Percentiles rank a stretch among this genome's conserved stretches.
Conservation (phyloP, 2,797 vertebrate genomes). For the Okamejei kenojei region DNA sequence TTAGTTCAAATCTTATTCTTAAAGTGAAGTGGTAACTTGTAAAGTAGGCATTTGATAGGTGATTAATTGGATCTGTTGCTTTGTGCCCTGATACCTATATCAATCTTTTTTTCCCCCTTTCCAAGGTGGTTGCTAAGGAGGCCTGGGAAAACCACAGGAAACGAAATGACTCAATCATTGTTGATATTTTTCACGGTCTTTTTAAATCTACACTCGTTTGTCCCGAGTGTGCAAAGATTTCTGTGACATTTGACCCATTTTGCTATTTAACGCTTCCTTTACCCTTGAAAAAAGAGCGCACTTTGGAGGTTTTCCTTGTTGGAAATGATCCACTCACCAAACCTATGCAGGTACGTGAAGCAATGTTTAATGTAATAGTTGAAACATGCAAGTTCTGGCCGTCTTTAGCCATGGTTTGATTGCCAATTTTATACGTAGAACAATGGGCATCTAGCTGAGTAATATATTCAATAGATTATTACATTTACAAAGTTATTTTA, state of each 20-base stretch:
- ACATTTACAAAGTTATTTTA: not conserved
- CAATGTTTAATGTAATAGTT: not conserved
- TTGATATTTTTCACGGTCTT: slow-evolving; percentile 98
- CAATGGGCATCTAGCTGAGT: not conserved
- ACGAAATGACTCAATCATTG: slow-evolving; percentile 96
- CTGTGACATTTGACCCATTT: slow-evolving; percentile 97
- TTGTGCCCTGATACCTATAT: not conserved
- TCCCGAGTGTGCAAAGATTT: slow-evolving; percentile 88
- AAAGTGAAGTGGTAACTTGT: not conserved
- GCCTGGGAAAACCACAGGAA: slow-evolving; percentile 97
- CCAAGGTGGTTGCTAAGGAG: slow-evolving; percentile 90
- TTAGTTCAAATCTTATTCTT: not conserved
- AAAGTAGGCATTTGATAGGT: not conserved
- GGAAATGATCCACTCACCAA: slow-evolving; percentile 83
- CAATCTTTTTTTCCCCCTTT: slow-evolving; percentile 47
- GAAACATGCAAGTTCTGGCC: not conserved
- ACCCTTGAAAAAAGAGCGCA: slow-evolving; percentile 95
- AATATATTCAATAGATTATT: not conserved
- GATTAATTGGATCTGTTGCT: not conserved
- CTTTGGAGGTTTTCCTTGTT: slow-evolving; percentile 89
- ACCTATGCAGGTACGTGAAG: slow-evolving; percentile 77
- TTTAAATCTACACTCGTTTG: slow-evolving; percentile 98
- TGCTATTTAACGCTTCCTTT: slow-evolving; percentile 96
- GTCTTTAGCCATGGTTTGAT: not conserved
- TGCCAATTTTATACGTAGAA: not conserved